These are phyloP conservation scores for Bothrops jararaca DNA, from an alignment of 2,113 vertebrate genomes.

Conservation along the genomic window DNA sequence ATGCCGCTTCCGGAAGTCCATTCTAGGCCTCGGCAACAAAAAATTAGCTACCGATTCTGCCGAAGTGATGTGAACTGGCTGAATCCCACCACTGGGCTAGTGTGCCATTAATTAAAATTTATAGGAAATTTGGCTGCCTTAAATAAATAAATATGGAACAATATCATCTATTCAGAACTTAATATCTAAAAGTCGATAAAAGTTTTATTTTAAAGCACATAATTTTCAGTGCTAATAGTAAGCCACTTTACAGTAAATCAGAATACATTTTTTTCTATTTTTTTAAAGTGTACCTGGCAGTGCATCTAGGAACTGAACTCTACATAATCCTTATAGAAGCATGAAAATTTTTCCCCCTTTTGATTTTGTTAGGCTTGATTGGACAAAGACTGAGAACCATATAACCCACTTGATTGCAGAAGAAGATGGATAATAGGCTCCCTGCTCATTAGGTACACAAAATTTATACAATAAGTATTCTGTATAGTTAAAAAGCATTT, in stretches of 20 bases:
- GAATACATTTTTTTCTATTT: neutral
- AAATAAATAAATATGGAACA: constrained; percentile 20
- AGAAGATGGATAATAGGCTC: neutral
- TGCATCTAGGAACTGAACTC: neutral
- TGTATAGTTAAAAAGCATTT: neutral
- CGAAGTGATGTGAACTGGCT: too few relatives aligned
- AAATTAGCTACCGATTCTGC: too few relatives aligned
- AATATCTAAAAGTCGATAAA: neutral
- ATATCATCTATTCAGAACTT: neutral
- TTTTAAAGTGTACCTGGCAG: neutral
- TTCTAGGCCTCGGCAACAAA: too few relatives aligned
- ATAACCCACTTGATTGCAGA: neutral
- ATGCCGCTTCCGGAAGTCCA: too few relatives aligned
- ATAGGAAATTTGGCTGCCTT: constrained; percentile 16
- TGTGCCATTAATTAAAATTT: constrained; percentile 33
- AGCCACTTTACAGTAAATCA: neutral
- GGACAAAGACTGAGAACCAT: neutral
- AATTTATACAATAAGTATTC: neutral
- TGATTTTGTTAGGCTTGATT: neutral
- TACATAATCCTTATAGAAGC: neutral
- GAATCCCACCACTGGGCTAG: neutral
- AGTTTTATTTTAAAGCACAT: neutral
- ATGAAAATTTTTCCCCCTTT: neutral
- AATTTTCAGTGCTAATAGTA: neutral
- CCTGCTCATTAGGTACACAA: neutral